Conservation (phyloP, 2,888 invertebrate genomes). For the Sinhomidia bicolor region DNA sequence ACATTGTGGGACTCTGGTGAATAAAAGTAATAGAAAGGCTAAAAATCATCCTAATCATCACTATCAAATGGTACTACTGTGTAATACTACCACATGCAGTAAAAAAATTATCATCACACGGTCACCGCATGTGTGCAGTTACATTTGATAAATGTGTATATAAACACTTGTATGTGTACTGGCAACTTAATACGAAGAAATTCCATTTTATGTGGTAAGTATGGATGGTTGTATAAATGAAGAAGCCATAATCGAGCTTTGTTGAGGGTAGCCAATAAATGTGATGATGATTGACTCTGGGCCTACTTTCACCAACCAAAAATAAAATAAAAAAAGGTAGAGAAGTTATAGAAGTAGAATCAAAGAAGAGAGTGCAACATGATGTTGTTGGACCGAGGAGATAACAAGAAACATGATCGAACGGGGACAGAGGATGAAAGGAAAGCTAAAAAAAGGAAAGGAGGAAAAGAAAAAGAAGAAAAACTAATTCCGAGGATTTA, state of each 20-base stretch:
- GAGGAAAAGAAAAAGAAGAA: slow-evolving; percentile 22
- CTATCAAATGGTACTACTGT: not conserved
- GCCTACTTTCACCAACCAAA: not conserved
- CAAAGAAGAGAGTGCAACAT: slow-evolving; percentile 46
- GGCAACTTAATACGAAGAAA: not conserved
- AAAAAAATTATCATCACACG: not conserved
- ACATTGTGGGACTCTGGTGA: not conserved
- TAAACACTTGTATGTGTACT: too few species aligned
- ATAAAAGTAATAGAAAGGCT: slow-evolving; percentile 29
- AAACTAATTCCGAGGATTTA: slow-evolving; percentile 42
- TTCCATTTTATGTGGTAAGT: too few species aligned
- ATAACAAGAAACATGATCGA: slow-evolving; percentile 61
- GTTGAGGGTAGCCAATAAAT: slow-evolving; percentile 37
- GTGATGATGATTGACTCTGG: slow-evolving; percentile 8
- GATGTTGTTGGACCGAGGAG: slow-evolving; percentile 27
- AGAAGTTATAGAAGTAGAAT: not conserved
- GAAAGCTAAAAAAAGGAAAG: not conserved
- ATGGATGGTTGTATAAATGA: too few species aligned
- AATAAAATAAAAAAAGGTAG: not conserved
- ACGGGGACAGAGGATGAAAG: slow-evolving; percentile 27
- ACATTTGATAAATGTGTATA: too few species aligned
- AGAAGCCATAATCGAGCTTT: slow-evolving; percentile 28
- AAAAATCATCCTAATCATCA: slow-evolving; percentile 34
- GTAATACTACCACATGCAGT: too few species aligned
- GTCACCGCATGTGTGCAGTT: too few species aligned